A percentile compares a stretch with the other conserved stretches of the same genome.
These are phyloP conservation scores for Tethya wilhelma DNA, from an alignment of 37 sponge, comb jelly and placozoan genomes.

Conservation along the genomic window DNA sequence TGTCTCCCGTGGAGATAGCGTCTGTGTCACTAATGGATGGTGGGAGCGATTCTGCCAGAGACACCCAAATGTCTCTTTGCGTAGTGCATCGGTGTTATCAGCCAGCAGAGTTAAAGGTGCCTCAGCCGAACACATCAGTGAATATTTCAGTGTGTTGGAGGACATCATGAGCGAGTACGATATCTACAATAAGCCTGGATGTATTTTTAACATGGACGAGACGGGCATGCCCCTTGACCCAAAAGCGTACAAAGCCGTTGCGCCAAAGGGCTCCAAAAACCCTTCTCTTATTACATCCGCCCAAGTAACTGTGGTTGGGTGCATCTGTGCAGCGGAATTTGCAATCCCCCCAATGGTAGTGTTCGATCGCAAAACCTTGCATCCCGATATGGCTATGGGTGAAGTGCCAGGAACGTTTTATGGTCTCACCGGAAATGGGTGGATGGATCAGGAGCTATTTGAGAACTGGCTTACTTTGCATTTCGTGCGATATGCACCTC, in stretches of 20 bases:
- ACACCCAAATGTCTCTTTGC: constrained; percentile 14
- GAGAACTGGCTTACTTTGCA: no score
- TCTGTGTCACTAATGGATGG: neutral
- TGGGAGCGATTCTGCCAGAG: constrained; percentile 17
- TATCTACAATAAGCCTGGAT: constrained; percentile 22
- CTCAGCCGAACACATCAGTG: neutral
- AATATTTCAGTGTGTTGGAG: constrained; percentile 36
- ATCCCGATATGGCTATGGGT: no score
- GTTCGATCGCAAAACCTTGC: no score
- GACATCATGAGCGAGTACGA: constrained; percentile 18
- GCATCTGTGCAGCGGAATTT: no score
- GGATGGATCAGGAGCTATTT: no score
- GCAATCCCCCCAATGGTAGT: no score
- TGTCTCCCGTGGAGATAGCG: neutral
- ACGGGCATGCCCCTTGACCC: constrained; percentile 48
- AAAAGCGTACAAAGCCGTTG: neutral
- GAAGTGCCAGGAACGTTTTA: no score
- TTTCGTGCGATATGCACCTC: no score
- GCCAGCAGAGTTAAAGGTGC: constrained; percentile 10
- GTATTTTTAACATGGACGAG: constrained; percentile 42
- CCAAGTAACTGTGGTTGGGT: no score
- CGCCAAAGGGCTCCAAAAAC: no score
- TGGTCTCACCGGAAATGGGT: no score
- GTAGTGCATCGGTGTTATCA: constrained; percentile 31
- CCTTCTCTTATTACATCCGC: no score